Conservation (phyloP, 1,140 invertebrate species). For the Aphis craccivora region DNA sequence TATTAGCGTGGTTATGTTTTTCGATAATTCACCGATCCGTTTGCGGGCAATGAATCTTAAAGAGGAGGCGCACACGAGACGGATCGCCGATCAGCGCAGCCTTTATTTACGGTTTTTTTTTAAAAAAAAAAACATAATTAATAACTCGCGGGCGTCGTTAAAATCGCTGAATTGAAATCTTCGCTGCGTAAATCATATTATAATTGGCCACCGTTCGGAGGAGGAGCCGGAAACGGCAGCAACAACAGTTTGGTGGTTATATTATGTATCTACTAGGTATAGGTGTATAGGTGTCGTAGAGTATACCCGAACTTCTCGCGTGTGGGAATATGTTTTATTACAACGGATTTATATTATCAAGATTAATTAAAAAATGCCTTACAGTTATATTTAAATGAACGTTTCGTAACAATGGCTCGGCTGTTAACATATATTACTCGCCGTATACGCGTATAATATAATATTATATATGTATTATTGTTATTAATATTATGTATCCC, state of each 20-base stretch:
- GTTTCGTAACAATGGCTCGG: slow-evolving; percentile 37
- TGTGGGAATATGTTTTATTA: slow-evolving; percentile 33
- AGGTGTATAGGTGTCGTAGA: neutral
- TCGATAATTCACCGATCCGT: neutral
- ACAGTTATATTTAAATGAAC: slow-evolving; percentile 46
- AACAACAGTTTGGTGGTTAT: neutral
- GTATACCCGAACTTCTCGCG: neutral
- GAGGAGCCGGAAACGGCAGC: neutral
- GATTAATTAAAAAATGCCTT: slow-evolving; percentile 53
- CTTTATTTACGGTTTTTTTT: neutral
- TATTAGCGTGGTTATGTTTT: neutral
- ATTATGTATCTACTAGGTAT: neutral
- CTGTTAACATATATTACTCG: slow-evolving; percentile 30
- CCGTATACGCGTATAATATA: neutral
- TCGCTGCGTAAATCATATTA: slow-evolving; percentile 30
- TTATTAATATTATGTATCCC: slow-evolving; percentile 39
- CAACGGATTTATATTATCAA: slow-evolving; percentile 30
- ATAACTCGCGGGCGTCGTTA: neutral
- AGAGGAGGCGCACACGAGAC: neutral
- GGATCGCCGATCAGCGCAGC: neutral
- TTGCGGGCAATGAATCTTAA: neutral
- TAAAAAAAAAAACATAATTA: neutral
- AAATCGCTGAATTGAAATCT: neutral
- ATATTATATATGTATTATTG: neutral
- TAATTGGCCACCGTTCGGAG: slow-evolving; percentile 36